Conservation (phyloP, 2,113 vertebrate genomes). For the Thunnus maccoyii region DNA sequence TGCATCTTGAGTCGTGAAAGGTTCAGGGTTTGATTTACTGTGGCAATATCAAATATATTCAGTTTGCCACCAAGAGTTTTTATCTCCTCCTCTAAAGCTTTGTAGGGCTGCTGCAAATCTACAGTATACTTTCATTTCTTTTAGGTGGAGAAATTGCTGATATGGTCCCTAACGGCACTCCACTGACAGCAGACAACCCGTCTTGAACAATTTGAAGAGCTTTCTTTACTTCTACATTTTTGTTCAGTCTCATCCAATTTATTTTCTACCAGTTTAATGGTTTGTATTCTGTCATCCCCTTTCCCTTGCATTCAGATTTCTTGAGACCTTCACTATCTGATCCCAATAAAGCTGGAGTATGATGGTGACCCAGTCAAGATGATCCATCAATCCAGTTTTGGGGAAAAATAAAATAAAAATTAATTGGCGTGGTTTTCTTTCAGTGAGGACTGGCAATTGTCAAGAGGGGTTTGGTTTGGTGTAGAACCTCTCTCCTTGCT, state of each 20-base stretch:
- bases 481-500: no score
- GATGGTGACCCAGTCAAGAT: no score
- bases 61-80: slow-evolving; percentile 31
- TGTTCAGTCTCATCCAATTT: neutral
- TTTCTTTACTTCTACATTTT: neutral
- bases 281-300: no score
- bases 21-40: slow-evolving; percentile 28
- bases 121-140: slow-evolving; percentile 29
- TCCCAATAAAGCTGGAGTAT: neutral
- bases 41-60: slow-evolving; percentile 21
- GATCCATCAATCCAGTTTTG: no score
- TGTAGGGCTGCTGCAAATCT: slow-evolving; percentile 10
- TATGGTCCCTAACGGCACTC: neutral
- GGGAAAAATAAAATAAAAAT: no score
- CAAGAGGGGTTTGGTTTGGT: no score
- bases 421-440: neutral
- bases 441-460: neutral
- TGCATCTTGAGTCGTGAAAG: neutral
- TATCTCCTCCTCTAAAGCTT: slow-evolving; percentile 29
- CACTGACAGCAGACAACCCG: slow-evolving; percentile 6
- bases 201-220: neutral
- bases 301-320: no score
- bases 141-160: neutral
- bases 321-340: neutral
- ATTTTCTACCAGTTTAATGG: neutral